Evolutionary conservation across 2,888 invertebrate genomes (phyloP), one percentile per base, ranked within the genome.

Genomic region (Oxyteleia sp.): DNA sequence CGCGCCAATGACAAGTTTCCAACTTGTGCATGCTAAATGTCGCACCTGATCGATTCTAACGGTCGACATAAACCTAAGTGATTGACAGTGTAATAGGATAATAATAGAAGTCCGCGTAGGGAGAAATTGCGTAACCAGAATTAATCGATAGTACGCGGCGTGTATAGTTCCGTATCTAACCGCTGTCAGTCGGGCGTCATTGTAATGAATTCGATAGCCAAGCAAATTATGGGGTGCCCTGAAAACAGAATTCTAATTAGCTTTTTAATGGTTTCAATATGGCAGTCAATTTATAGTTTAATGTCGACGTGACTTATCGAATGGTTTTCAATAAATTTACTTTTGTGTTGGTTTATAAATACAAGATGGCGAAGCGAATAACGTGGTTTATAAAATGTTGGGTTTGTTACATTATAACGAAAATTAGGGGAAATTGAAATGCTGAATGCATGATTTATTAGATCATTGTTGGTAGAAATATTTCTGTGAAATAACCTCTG

Each of bases 71-170:
- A 71, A 79, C 71, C 15, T 51, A 15, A 38, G 63, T 72, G 79
- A 80, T 72, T 72, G 71, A 80, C 79, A 66, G 71, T 35, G 79
- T 79, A 80, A 72, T 80, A 45, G 79, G 23, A 66, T 41, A 57
- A 80, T 72, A 80, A 80, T 72, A 66, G 49, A 23, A 47, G 15
- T 20, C 20, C 15, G 23, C 29, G 49, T 53, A 26, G 59, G 68
- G 64, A 47, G 49, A 80, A 47, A 32, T 72, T 72, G 51, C 72
- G 51, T 49, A 80, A 80, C 49, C 10, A 51, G 59, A 51, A 64
- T 80, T 59, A 66, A 80, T 80, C 64, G 64, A 75, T 66, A 75
- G 15, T 43, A 18, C 72, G 26, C 26, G 35, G 15, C 29, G 26
- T 26, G 7, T 26, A 7, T 7, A 49, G 55, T 29, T 41, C 32